Conservation (phyloP, 1,140 invertebrate species). For the Telenomus remus region DNA sequence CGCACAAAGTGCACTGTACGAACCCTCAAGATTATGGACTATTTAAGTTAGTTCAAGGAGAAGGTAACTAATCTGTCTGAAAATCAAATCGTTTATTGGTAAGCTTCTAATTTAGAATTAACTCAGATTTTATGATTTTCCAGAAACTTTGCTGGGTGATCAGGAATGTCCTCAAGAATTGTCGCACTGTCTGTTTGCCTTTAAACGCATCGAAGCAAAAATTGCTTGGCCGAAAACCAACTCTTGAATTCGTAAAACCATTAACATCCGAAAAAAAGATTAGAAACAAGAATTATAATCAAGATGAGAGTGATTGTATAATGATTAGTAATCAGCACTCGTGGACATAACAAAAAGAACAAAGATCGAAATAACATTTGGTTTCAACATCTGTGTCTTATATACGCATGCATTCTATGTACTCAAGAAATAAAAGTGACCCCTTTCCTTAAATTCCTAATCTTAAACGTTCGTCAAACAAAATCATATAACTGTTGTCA, state of each 20-base stretch:
- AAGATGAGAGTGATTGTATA: not conserved
- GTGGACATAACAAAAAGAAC: too few relatives aligned
- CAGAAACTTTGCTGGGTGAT: conserved; percentile 91
- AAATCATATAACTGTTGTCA: conserved; percentile 15
- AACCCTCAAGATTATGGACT: conserved; percentile 97
- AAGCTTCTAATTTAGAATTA: not conserved
- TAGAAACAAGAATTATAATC: not conserved
- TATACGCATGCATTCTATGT: conserved; percentile 31
- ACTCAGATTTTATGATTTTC: too few relatives aligned
- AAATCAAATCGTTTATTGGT: not conserved
- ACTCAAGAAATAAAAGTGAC: conserved; percentile 19
- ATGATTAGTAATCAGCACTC: too few relatives aligned
- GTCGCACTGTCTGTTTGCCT: conserved; percentile 92
- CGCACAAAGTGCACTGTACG: conserved; percentile 93
- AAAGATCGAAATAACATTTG: conserved; percentile 16
- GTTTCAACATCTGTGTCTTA: conserved; percentile 42
- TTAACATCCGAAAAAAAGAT: too few relatives aligned
- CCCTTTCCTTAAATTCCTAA: conserved; percentile 21
- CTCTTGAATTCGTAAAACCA: conserved; percentile 56
- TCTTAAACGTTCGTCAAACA: too few relatives aligned
- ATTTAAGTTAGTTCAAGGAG: conserved; percentile 92
- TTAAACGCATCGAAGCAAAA: conserved; percentile 95
- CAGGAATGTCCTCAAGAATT: conserved; percentile 93
- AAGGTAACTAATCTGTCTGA: conserved; percentile 78
- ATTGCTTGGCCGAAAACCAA: conserved; percentile 92